Evolutionary conservation across 2,888 invertebrate genomes (phyloP), one percentile per base, ranked within the genome.

Genomic region (Petrophora chlorosata): DNA sequence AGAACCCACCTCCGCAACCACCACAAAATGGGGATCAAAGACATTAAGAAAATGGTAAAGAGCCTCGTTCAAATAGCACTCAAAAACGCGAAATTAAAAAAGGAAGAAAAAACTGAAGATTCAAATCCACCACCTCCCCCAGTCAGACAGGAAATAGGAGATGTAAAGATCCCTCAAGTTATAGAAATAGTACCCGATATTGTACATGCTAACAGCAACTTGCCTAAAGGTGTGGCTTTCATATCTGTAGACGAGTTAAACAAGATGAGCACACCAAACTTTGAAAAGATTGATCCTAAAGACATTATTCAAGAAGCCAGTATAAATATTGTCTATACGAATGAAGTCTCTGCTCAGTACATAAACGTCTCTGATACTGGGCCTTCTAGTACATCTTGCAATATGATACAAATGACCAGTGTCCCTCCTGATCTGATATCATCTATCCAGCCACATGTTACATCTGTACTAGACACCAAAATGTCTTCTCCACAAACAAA

Each of bases 1-100:
- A 84, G 93, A 59, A 90, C 91, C 3, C 95, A 95, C 71, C 80
- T 95, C 3, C 88, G 92, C 14, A 92, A 92, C 63, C 94, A 95
- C 70, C 95, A 95, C 70, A 92, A 93, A 74, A 93, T 95, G 85
- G 91, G 86, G 22, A 86, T 90, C 44, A 89, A 90, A 59, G 94
- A 94, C 67, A 80, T 93, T 1, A 89, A 89, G 55, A 90, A 91
- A 73, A 91, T 94, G 75, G 78, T 93, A 0, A 91, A 91, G 67
- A 91, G 91, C 56, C 80, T 92, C 7, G 80, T 92, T 0, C 87
- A 86, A 67, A 83, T 90, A 45, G 86, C 88, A 12, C 70, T 88
- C 7, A 85, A 87, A 71, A 76, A 87, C 67, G 80, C 84, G 2
- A 85, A 85, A 62, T 67, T 86, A 61, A 90, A 87, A 65, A 91